Conservation (phyloP, 2,797 vertebrate genomes). For the Neomorphus geoffroyi region DNA sequence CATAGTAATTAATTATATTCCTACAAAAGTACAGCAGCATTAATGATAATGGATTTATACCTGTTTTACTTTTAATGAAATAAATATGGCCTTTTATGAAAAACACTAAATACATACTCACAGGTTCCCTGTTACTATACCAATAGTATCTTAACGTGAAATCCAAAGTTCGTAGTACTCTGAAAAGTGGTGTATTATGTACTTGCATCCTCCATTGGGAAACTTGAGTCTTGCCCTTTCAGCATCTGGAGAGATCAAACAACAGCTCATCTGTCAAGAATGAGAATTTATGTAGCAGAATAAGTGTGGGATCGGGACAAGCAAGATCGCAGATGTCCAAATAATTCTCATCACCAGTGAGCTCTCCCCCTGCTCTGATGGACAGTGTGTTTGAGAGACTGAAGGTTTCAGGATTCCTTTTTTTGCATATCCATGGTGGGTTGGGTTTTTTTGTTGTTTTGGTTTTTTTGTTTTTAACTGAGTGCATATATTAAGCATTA, state of each 20-base stretch:
- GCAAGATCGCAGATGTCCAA: neutral
- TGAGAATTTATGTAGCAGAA: neutral
- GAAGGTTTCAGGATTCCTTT: neutral
- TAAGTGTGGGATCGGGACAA: neutral
- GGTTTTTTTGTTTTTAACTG: neutral
- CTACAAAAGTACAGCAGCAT: neutral
- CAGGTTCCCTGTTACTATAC: neutral
- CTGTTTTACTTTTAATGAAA: neutral
- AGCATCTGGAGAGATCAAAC: neutral
- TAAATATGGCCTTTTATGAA: neutral
- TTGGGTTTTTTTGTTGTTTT: too few relatives aligned
- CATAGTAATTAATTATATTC: neutral
- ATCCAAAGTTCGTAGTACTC: neutral
- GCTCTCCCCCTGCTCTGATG: neutral
- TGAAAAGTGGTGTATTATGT: neutral
- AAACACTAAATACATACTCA: neutral
- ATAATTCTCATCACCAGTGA: neutral
- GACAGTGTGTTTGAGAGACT: neutral
- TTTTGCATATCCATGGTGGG: neutral
- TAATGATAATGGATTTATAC: neutral
- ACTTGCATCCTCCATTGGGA: neutral
- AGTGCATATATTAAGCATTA: neutral
- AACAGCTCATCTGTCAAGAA: neutral
- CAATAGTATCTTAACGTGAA: neutral
- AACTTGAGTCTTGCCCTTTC: neutral